Evolutionary conservation across 2,888 invertebrate species (phyloP).

Genomic region (Keiferia lycopersicella): DNA sequence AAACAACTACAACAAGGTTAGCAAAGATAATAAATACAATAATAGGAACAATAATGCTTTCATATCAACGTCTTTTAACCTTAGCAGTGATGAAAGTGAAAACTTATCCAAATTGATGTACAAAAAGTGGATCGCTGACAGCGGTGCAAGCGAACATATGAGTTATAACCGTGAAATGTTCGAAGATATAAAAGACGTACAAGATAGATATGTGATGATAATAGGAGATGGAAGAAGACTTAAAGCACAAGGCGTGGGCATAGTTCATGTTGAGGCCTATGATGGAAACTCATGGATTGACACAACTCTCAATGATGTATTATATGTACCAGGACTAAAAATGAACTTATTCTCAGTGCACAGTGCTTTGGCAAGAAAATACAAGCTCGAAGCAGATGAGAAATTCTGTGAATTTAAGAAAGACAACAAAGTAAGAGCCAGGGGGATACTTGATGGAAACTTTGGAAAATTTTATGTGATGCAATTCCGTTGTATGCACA

Average conservation of each 20-base stretch:
- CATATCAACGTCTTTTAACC: too few species aligned
- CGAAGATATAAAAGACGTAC: too few species aligned
- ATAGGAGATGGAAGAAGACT: slow-evolving; percentile 30
- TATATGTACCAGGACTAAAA: slow-evolving; percentile 31
- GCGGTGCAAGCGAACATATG: slow-evolving; percentile 19
- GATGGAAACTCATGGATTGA: slow-evolving; percentile 31
- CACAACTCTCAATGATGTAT: slow-evolving; percentile 28
- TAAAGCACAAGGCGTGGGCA: slow-evolving; percentile 29
- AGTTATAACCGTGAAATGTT: neutral
- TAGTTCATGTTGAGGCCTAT: slow-evolving; percentile 26
- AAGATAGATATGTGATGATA: slow-evolving; percentile 25
- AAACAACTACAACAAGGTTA: neutral
- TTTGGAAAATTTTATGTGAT: slow-evolving; percentile 22
- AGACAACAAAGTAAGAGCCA: neutral
- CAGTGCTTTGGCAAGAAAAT: slow-evolving; percentile 27
- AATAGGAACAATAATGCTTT: neutral
- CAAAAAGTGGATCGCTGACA: slow-evolving; percentile 10
- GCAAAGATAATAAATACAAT: neutral
- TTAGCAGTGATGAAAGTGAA: neutral
- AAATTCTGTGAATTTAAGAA: slow-evolving; percentile 24
- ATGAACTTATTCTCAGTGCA: slow-evolving; percentile 31
- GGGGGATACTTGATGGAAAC: slow-evolving; percentile 5
- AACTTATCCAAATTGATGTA: neutral
- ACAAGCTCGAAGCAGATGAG: slow-evolving; percentile 21
- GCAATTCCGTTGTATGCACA: slow-evolving; percentile 11